Evolutionary conservation across 2,888 invertebrate genomes (phyloP).

Genomic region (Nymphalis urticae): DNA sequence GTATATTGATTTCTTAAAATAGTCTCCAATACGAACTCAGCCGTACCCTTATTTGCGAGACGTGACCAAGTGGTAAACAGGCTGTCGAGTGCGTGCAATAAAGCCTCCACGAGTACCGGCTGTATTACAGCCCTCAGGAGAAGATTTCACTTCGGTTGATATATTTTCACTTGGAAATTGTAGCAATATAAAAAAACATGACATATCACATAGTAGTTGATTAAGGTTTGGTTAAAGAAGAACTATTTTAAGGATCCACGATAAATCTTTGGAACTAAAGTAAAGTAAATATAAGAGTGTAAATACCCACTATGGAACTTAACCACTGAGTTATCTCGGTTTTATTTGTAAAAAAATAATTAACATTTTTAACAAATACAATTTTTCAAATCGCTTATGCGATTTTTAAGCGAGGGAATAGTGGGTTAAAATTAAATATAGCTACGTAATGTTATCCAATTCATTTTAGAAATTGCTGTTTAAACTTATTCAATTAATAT

Average conservation of each 20-base stretch:
- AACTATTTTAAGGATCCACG: no score
- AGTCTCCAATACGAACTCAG: constrained; percentile 30
- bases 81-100: constrained; percentile 38
- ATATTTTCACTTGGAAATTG: constrained; percentile 8
- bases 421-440: no score
- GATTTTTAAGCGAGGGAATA: no score
- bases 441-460: neutral
- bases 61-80: constrained; percentile 43
- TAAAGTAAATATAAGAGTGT: no score
- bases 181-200: neutral
- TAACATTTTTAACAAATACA: no score
- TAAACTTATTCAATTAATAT: constrained; percentile 30
- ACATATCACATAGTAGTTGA: neutral
- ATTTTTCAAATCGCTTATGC: no score
- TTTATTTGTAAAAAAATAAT: no score
- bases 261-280: no score
- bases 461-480: constrained; percentile 5
- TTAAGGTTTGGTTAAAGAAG: no score
- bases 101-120: constrained; percentile 25
- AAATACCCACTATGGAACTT: no score
- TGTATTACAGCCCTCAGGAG: constrained; percentile 19
- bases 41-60: constrained; percentile 40
- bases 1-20: constrained; percentile 35
- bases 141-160: constrained; percentile 15
- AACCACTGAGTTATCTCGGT: no score